A percentile compares a stretch with the other conserved stretches of the same genome.
These are phyloP conservation scores for Ictidomys tridecemlineatus DNA, from an alignment of 2,113 vertebrate species.

Conservation along the genomic window DNA sequence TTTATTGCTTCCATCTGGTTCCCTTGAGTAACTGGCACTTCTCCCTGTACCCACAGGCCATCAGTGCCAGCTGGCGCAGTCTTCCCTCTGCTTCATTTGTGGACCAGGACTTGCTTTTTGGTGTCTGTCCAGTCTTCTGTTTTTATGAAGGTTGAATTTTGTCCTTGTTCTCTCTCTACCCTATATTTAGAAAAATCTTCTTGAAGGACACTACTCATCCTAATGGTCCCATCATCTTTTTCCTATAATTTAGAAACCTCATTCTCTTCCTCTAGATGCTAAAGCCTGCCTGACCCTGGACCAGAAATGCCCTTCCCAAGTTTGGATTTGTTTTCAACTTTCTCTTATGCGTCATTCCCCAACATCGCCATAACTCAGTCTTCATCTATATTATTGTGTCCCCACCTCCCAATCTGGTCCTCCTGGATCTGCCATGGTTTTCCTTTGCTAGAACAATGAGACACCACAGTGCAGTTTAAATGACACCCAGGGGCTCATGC, in stretches of 20 bases:
- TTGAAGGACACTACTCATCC: background rate
- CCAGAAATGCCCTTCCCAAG: background rate
- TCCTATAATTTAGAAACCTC: background rate
- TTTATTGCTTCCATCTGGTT: background rate
- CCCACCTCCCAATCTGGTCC: background rate
- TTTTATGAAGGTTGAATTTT: background rate
- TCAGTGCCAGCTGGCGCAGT: background rate
- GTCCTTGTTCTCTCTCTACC: background rate
- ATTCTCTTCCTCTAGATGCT: background rate
- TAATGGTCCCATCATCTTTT: background rate
- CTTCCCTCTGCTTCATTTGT: background rate
- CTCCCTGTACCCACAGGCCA: background rate
- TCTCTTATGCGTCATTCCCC: background rate
- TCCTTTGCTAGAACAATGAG: background rate
- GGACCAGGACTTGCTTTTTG: background rate
- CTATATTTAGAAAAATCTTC: conserved; percentile 11
- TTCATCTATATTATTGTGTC: background rate
- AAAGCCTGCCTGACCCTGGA: background rate
- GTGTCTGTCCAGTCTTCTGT: background rate
- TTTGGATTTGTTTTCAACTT: background rate
- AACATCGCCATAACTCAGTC: background rate
- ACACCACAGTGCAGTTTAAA: background rate
- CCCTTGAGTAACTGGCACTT: background rate
- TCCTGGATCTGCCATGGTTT: background rate
- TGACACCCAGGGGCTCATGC: background rate